phyloP scores from a whole-genome alignment of 2,113 vertebrate genomes.

The Columbina picui region DNA sequence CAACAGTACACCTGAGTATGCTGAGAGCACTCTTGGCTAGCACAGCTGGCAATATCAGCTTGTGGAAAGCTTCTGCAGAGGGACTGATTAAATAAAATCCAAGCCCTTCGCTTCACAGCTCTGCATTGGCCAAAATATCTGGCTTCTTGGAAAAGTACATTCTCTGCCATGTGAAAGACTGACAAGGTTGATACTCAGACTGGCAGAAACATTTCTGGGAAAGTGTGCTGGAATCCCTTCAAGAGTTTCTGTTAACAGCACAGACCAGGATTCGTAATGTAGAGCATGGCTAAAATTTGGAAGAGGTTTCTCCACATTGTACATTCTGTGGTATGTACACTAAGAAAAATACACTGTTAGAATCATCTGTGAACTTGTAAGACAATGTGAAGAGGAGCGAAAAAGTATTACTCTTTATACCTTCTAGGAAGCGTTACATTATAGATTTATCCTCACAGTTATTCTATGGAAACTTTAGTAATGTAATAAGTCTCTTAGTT shows the following conservation, averaged over 20 bases:
- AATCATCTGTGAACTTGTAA: neutral
- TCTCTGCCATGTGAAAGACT: neutral
- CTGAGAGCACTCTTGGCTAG: neutral
- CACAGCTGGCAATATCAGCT: neutral
- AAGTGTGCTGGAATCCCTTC: neutral
- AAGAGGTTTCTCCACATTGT: neutral
- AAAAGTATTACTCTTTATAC: neutral
- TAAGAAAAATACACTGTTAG: neutral
- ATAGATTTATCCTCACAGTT: neutral
- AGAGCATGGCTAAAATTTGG: neutral
- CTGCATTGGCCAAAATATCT: neutral
- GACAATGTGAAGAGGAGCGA: neutral
- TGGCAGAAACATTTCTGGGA: neutral
- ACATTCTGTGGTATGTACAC: neutral
- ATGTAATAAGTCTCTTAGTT: neutral
- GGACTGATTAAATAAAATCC: neutral
- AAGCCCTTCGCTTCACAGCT: neutral
- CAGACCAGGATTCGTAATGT: neutral
- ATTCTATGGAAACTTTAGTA: neutral
- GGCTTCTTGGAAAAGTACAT: neutral
- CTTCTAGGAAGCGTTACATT: neutral
- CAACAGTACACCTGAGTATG: neutral
- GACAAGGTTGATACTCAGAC: neutral
- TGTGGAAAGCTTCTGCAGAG: neutral
- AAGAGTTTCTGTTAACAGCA: neutral